Evolutionary conservation across 2,113 vertebrate species (phyloP), one percentile per base, ranked within the genome.

Genomic region (Aegotheles bennettii): DNA sequence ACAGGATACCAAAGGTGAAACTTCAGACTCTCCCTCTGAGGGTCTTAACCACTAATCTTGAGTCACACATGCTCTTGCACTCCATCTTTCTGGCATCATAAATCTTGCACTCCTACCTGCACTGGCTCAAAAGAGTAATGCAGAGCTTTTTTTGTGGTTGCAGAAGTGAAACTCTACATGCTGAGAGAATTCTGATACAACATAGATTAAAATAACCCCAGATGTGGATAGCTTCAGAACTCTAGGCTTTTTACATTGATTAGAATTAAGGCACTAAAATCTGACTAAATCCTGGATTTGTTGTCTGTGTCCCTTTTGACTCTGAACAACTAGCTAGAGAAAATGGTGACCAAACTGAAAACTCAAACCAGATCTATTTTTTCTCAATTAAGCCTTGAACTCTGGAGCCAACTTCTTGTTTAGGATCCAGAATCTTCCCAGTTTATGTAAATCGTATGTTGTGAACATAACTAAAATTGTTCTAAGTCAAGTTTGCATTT

Each of bases 1-100:
- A 71, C 4, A 70, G 36, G 21, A 35, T 24, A 45, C 25, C 54
- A 84, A 61, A 70, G 6, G 5, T 31, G 14, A 10, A 68, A 59
- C 25, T 15, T n/a, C 38, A 54, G 21, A 48, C 31, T 38, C 12
- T 68, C 20, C 11, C 11, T 77, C 16, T 57, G 50, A 84, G 24
- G 5, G 9, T 57, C 24, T 53, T 70, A 61, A n/a, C 3, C 24
- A n/a, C 14, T 51, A 24, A 10, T n/a, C 31, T 12, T 9, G 6
- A 74, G 21, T 48, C 18, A 28, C 36, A 45, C 0, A 0, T 18
- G 7, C 3, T 38, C 26, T 63, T n/a, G 33, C 16, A 14, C 7
- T 35, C 8, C 9, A 12, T 59, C 53, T 48, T 64, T 50, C 21
- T 40, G 29, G 19, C n/a, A 11, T 13, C 3, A 6, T 28, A 59